A percentile compares a stretch with the other conserved stretches of the same genome.
phyloP scores from a whole-genome alignment of 2,888 invertebrate species.

The Ichneumoninae sp. region DNA sequence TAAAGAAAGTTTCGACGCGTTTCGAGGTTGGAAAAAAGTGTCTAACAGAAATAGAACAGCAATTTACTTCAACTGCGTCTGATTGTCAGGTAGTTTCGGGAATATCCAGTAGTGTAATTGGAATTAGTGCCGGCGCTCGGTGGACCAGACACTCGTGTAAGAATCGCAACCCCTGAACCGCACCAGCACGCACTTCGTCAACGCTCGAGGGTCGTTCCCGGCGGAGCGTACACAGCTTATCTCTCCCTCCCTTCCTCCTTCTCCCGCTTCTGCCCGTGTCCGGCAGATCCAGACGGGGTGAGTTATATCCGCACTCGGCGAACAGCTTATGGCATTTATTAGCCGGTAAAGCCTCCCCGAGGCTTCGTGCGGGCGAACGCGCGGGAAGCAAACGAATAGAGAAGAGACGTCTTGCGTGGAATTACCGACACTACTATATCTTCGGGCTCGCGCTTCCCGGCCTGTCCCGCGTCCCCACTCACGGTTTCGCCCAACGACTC shows the following conservation, averaged over 20 bases:
- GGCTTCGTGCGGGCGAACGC: constrained; percentile 31
- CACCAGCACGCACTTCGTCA: constrained; percentile 37
- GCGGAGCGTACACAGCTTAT: background rate
- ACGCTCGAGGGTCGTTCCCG: constrained; percentile 43
- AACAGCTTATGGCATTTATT: constrained; percentile 75
- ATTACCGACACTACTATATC: constrained; percentile 43
- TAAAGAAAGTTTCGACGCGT: background rate
- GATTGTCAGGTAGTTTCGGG: constrained; percentile 4
- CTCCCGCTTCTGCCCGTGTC: constrained; percentile 12
- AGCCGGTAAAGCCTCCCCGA: constrained; percentile 68
- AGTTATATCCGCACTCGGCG: constrained; percentile 72
- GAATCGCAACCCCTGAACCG: constrained; percentile 10
- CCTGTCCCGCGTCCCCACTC: constrained; percentile 31
- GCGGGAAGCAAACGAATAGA: constrained; percentile 11
- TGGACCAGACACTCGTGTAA: constrained; percentile 16
- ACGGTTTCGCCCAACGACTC: constrained; percentile 44
- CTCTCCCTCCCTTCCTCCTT: background rate
- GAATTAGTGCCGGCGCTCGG: constrained; percentile 18
- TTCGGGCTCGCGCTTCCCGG: constrained; percentile 13
- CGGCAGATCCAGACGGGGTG: constrained; percentile 54
- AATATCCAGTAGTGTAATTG: constrained; percentile 29
- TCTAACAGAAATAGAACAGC: background rate
- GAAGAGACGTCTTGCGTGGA: constrained; percentile 36
- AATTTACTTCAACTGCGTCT: background rate
- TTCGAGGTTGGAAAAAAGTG: background rate